A percentile compares a stretch with the other conserved stretches of the same genome.
phyloP scores from a whole-genome alignment of 1,140 invertebrate genomes.

The Physella acuta region DNA sequence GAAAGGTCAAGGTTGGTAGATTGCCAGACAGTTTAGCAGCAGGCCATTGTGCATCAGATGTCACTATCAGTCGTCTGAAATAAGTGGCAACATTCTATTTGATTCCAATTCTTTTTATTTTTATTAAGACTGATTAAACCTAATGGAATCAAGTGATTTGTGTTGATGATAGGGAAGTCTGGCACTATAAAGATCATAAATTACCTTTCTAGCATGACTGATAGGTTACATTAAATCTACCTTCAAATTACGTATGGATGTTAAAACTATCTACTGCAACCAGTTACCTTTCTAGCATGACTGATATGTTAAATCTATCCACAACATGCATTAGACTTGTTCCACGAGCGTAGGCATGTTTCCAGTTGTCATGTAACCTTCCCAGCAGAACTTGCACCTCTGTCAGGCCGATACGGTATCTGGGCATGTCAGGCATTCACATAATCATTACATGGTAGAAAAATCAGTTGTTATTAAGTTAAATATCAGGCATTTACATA shows the following conservation, averaged over 20 bases:
- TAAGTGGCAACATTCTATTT: not conserved
- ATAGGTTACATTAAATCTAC: constrained; percentile 90
- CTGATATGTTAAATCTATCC: constrained; percentile 85
- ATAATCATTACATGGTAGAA: no score
- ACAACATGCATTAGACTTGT: constrained; percentile 79
- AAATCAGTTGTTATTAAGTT: not conserved
- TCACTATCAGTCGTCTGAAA: constrained; percentile 74
- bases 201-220: constrained; percentile 69
- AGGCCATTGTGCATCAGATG: constrained; percentile 82
- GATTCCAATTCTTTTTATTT: not conserved
- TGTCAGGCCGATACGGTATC: constrained; percentile 80
- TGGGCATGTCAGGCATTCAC: constrained; percentile 36
- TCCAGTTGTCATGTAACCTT: constrained; percentile 85
- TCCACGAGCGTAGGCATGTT: constrained; percentile 79
- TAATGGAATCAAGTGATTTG: no score
- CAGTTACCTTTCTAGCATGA: constrained; percentile 67
- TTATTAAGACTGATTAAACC: no score
- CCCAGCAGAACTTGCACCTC: constrained; percentile 88
- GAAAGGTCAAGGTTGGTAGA: constrained; percentile 81
- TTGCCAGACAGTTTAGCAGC: constrained; percentile 79
- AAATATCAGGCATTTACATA: not conserved
- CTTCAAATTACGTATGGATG: constrained; percentile 86
- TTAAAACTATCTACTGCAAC: no score
- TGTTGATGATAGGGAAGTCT: no score
- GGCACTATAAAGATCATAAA: no score